Base-by-base conservation (phyloP, 2,888 invertebrate genomes). In the Xestia rhomboidea region DNA sequence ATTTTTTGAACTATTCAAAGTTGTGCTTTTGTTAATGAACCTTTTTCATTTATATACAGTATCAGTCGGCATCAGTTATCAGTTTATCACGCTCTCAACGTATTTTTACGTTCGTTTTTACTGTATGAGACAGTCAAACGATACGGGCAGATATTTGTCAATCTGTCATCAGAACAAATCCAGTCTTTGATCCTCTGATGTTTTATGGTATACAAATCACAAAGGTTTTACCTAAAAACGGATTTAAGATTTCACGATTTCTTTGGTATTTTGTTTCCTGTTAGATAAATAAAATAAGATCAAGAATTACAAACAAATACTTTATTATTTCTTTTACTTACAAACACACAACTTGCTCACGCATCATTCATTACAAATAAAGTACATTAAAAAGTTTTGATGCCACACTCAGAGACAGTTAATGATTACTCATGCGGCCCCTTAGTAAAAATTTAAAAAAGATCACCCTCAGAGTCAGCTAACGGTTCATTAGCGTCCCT, bases 321-420 rank as follows among this genome's bases (percentile, higher is more conserved):
- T 86, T 83, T 86, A 86, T 83, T 86, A 69, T 83, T 83, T 63
- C n/a, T 54, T 78, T 79, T 72, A 77, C 38, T 72, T 69, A 72
- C 79, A 83, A 64, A 57, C 86, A 79, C 73, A 64, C 83, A 57
- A 68, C 73, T 71, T 77, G 71, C 83, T 77, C 64, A 57, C 83
- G 8, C n/a, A 66, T 21, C 83, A 74, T 83, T 78, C 83, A 82
- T 83, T 68, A 68, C 73, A 77, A 57, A 71, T 72, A 77, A 69
- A 66, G 34, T 82, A 67, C 57, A 24, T 63, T 63, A 38, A 67
- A 72, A 49, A 60, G 30, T 66, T 44, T 66, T 49, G n/a, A n/a
- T n/a, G n/a, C n/a, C n/a, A n/a, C n/a, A n/a, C n/a, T n/a, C n/a
- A n/a, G n/a, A n/a, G n/a, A n/a, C n/a, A n/a, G n/a, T n/a, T n/a